Conservation (phyloP, 1,140 invertebrate genomes). For the Polypedilum vanderplanki region DNA sequence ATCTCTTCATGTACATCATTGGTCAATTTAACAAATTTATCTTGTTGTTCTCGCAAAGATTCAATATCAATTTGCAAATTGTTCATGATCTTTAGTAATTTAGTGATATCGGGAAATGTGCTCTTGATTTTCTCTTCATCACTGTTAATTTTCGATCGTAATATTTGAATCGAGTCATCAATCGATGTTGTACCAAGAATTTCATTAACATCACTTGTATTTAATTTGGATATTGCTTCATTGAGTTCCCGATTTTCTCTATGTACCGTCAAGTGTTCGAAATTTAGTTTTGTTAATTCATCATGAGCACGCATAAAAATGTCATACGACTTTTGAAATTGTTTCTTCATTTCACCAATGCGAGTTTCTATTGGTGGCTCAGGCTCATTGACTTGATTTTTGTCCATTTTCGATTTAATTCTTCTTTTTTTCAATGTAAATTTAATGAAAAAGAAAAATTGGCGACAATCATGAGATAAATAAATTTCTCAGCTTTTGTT, state of each 20-base stretch:
- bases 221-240: background rate
- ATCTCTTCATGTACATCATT: background rate
- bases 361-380: background rate
- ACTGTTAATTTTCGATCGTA: background rate
- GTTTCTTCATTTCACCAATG: conserved; percentile 19
- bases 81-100: background rate
- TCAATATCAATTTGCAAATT: background rate
- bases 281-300: background rate
- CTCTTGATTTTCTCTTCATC: background rate
- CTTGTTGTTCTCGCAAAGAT: background rate
- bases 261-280: background rate
- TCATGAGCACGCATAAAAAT: background rate
- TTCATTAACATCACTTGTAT: background rate
- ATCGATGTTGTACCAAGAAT: background rate
- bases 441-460: background rate
- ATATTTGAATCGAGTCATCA: background rate
- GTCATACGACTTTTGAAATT: background rate
- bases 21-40: background rate
- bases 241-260: background rate
- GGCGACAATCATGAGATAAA: background rate
- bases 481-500: background rate
- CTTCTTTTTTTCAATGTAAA: background rate
- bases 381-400: background rate
- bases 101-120: background rate
- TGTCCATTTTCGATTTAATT: background rate